These are phyloP conservation scores for Rallus crepitans DNA, from an alignment of 2,797 vertebrate species.

Conservation along the genomic window DNA sequence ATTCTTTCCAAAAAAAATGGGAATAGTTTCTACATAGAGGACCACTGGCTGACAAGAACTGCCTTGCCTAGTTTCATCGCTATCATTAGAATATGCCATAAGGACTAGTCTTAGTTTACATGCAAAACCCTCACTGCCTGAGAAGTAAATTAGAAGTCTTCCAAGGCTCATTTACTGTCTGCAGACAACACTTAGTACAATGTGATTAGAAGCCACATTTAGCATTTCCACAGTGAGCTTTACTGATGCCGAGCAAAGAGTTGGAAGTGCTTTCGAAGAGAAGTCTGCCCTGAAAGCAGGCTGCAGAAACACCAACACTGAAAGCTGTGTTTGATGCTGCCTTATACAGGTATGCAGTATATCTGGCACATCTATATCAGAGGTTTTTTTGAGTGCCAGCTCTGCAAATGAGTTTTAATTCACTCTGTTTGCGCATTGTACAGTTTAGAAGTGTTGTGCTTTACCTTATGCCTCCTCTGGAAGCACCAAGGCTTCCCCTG, in stretches of 20 bases:
- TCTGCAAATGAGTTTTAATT: background rate
- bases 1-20: background rate
- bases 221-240: background rate
- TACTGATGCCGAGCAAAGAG: background rate
- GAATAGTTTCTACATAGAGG: background rate
- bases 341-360: rapidly evolving
- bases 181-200: background rate
- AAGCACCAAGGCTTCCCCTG: background rate
- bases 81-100: background rate
- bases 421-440: background rate
- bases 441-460: background rate
- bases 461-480: background rate
- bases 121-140: background rate
- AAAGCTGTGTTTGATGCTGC: background rate
- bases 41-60: background rate
- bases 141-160: background rate
- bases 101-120: background rate
- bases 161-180: background rate
- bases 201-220: background rate
- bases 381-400: background rate
- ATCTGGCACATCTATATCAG: too few species aligned
- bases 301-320: background rate
- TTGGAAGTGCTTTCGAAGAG: background rate
- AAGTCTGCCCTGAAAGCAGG: background rate
- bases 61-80: background rate